Evolutionary conservation across 2,113 vertebrate genomes (phyloP).

Genomic region (Todiramphus saurophagus): DNA sequence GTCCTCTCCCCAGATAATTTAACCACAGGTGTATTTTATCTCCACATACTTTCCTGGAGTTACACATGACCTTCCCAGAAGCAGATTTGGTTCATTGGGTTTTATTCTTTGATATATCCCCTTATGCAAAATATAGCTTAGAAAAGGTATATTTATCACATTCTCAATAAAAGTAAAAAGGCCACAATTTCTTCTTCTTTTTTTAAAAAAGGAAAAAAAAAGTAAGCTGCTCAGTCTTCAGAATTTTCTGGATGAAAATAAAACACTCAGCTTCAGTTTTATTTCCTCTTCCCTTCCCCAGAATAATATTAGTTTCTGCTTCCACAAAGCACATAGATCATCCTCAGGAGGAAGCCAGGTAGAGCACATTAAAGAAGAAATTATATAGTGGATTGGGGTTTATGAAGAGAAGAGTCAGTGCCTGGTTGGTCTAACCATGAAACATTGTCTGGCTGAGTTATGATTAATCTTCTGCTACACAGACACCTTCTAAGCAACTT

Average conservation of each 20-base stretch:
- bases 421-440: constrained; percentile 24
- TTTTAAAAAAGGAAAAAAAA: neutral
- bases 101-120: constrained; percentile 13
- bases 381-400: constrained; percentile 43
- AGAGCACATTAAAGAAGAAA: constrained; percentile 55
- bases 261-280: constrained; percentile 20
- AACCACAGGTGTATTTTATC: constrained; percentile 28
- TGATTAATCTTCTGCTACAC: constrained; percentile 38
- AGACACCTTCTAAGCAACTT: constrained; percentile 57
- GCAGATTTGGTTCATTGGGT: neutral
- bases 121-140: constrained; percentile 10
- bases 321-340: constrained; percentile 21
- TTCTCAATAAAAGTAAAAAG: neutral
- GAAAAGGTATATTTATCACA: neutral
- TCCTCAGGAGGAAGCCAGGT: constrained; percentile 25
- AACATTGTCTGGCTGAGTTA: constrained; percentile 12
- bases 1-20: neutral
- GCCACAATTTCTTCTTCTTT: neutral
- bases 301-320: constrained; percentile 45
- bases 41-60: neutral
- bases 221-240: neutral
- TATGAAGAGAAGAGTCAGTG: constrained; percentile 14
- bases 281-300: constrained; percentile 14
- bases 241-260: neutral
- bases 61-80: constrained; percentile 2